Evolutionary conservation across 2,797 vertebrate genomes (phyloP).

Genomic region (Premnoplex brunnescens): DNA sequence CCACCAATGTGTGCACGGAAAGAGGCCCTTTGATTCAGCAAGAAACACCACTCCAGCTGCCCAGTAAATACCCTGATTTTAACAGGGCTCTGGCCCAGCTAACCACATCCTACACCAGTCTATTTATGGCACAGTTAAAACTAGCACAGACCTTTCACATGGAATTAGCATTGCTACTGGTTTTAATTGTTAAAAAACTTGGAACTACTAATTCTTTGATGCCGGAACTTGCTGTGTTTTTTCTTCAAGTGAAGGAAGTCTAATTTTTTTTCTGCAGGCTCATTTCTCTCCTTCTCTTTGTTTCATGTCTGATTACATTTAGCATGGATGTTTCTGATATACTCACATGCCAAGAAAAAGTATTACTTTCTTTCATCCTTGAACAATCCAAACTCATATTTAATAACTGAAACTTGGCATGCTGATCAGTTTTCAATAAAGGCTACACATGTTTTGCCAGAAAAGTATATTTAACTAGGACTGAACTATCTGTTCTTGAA

Average conservation of each 20-base stretch:
- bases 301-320: slow-evolving; percentile 50
- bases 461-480: neutral
- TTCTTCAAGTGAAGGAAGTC: neutral
- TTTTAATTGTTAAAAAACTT: slow-evolving; percentile 16
- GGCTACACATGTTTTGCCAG: neutral
- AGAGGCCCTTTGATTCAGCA: neutral
- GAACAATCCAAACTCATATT: neutral
- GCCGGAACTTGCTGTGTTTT: neutral
- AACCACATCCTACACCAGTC: neutral
- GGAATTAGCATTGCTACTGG: neutral
- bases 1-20: rapidly evolving
- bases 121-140: neutral
- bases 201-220: neutral
- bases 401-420: slow-evolving; percentile 18
- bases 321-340: slow-evolving; percentile 43
- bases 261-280: neutral
- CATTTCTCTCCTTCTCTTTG: neutral
- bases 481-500: neutral
- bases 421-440: neutral
- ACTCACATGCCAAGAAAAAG: slow-evolving; percentile 1
- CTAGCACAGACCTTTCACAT: neutral
- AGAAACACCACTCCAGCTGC: neutral
- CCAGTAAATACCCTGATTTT: neutral
- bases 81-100: neutral
- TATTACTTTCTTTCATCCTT: slow-evolving; percentile 11